Evolutionary conservation across 2,888 invertebrate species (phyloP).

Genomic region (Aromia moschata): DNA sequence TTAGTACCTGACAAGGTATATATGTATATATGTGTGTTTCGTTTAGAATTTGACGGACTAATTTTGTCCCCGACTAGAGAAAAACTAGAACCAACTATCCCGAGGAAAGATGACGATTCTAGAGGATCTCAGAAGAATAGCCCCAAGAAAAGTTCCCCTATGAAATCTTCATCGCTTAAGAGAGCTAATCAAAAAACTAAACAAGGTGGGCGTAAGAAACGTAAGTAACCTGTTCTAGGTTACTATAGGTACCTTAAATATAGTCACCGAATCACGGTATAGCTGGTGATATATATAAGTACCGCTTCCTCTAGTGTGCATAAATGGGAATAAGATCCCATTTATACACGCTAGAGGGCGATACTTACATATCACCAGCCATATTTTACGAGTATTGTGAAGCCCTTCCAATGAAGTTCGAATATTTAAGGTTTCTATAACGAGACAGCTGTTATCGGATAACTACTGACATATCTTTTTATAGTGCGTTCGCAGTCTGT

Average conservation of each 20-base stretch:
- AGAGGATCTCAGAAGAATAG: constrained; percentile 63
- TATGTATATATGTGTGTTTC: constrained; percentile 62
- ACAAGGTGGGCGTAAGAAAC: constrained; percentile 67
- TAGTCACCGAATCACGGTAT: no score
- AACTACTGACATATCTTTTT: constrained; percentile 32
- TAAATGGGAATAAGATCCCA: no score
- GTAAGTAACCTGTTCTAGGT: constrained; percentile 47
- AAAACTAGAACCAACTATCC: constrained; percentile 75
- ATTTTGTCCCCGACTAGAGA: constrained; percentile 77
- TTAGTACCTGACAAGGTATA: constrained; percentile 72
- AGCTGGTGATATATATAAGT: no score
- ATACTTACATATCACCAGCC: no score
- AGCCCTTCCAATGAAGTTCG: background rate
- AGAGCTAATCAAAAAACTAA: constrained; percentile 63
- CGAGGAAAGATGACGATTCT: constrained; percentile 67
- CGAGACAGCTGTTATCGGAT: background rate
- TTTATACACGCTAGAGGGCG: no score
- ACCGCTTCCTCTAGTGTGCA: no score
- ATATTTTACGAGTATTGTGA: no score
- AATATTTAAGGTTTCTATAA: background rate
- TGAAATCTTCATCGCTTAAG: constrained; percentile 68
- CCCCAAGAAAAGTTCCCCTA: constrained; percentile 68
- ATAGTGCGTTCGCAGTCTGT: constrained; percentile 76
- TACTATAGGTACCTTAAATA: background rate
- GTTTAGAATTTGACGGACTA: constrained; percentile 70